Evolutionary conservation across 2,888 invertebrate genomes (phyloP).

Genomic region (Agriopis marginaria): DNA sequence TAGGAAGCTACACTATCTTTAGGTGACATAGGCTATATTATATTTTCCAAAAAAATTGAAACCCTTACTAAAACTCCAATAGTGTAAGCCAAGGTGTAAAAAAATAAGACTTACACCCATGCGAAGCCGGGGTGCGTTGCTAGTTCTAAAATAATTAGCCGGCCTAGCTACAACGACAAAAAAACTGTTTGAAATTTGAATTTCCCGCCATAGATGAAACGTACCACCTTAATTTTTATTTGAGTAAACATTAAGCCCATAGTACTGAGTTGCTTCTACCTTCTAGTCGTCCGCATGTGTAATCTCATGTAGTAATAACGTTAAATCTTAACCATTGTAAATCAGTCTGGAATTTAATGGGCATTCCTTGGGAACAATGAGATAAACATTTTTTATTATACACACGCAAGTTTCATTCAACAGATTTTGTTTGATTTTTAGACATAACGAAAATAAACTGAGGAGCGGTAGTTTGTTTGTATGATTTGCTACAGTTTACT

Average conservation of each 20-base stretch:
- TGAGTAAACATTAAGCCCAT: neutral
- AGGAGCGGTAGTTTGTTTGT: neutral
- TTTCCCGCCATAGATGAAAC: no score
- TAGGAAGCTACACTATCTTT: no score
- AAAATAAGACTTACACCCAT: no score
- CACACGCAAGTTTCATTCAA: slow-evolving; percentile 38
- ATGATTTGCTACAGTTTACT: slow-evolving; percentile 3
- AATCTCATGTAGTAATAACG: slow-evolving; percentile 26
- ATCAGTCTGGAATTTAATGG: slow-evolving; percentile 38
- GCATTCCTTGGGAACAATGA: slow-evolving; percentile 37
- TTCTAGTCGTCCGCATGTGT: slow-evolving; percentile 10
- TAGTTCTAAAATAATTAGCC: no score
- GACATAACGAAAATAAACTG: slow-evolving; percentile 25
- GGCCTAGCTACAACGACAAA: no score
- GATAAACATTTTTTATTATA: slow-evolving; percentile 43
- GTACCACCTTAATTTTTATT: no score
- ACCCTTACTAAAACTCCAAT: no score
- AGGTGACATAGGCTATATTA: no score
- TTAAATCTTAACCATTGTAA: slow-evolving; percentile 33
- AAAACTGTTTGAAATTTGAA: no score
- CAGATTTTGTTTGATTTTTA: slow-evolving; percentile 25
- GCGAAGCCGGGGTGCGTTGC: no score
- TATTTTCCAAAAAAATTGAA: no score
- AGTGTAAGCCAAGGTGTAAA: no score
- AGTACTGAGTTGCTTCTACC: neutral